Conservation (phyloP, 2,888 invertebrate species). For the Pandemis cinnamomeana region DNA sequence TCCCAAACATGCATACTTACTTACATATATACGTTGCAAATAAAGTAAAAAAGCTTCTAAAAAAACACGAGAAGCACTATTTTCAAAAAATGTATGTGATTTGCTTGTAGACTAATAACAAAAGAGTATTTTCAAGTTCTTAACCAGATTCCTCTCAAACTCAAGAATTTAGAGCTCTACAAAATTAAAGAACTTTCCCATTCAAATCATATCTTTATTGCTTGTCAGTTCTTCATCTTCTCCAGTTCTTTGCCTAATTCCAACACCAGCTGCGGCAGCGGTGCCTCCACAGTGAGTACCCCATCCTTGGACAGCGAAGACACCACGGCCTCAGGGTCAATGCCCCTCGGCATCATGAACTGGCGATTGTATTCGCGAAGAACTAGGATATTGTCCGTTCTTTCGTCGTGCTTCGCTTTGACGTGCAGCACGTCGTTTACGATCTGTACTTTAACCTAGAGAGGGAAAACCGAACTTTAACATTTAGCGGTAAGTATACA, state of each 20-base stretch:
- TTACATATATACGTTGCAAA: too few relatives aligned
- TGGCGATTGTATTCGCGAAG: constrained; percentile 97
- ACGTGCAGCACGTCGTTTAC: constrained; percentile 83
- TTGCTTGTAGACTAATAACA: too few relatives aligned
- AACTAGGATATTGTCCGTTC: constrained; percentile 92
- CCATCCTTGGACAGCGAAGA: constrained; percentile 96
- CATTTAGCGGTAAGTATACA: too few relatives aligned
- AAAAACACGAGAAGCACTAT: too few relatives aligned
- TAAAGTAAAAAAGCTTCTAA: too few relatives aligned
- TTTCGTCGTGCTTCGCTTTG: constrained; percentile 97
- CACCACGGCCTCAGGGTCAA: constrained; percentile 94
- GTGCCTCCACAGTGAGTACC: constrained; percentile 95
- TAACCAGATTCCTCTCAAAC: too few relatives aligned
- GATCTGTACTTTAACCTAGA: constrained; percentile 60
- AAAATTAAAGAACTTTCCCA: not conserved
- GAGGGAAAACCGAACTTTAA: not conserved
- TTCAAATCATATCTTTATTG: not conserved
- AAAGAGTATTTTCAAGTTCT: too few relatives aligned
- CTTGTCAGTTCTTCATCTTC: not conserved
- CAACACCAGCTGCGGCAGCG: constrained; percentile 84
- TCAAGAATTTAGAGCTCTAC: too few relatives aligned
- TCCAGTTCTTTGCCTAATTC: constrained; percentile 61
- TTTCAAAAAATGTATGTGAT: too few relatives aligned
- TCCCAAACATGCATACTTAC: too few relatives aligned
- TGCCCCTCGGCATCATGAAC: constrained; percentile 95